Percentiles rank a stretch among this genome's conserved stretches.
phyloP scores from a whole-genome alignment of 2,113 vertebrate species.

The Corydoras sp. region DNA sequence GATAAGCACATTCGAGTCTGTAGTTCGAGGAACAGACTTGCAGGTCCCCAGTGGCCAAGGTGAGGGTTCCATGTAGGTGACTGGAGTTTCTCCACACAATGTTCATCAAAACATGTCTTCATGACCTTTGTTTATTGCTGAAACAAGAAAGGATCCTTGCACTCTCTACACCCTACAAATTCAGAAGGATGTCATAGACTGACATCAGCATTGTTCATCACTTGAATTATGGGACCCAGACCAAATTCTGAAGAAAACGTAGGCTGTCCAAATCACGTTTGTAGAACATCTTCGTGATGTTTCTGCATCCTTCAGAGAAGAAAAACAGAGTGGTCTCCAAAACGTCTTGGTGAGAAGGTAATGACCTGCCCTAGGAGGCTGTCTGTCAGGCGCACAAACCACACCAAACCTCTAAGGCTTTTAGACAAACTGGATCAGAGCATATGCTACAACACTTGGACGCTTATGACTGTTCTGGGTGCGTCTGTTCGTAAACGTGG shows the following conservation, averaged over 20 bases:
- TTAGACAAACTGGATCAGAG: conserved; percentile 13
- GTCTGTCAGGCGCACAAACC: conserved; percentile 11
- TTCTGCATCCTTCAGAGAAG: conserved; percentile 23
- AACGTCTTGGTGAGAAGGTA: conserved; percentile 28
- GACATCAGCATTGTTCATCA: no score
- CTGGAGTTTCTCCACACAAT: no score
- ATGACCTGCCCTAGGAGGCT: conserved; percentile 6
- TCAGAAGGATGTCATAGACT: no score
- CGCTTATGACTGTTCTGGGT: conserved; percentile 3
- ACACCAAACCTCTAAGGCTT: conserved; percentile 17
- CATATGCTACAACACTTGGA: conserved; percentile 18
- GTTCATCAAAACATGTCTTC: no score
- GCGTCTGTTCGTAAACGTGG: conserved; percentile 12
- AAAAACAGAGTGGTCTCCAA: conserved; percentile 32
- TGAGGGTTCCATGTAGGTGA: no score
- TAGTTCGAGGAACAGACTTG: no score
- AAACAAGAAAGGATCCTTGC: no score
- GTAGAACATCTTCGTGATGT: conserved; percentile 26
- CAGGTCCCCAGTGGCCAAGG: no score
- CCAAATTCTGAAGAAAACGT: no score
- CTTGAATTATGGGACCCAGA: not conserved
- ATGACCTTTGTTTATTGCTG: no score
- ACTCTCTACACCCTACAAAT: no score
- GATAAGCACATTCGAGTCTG: no score
- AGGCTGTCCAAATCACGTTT: conserved; percentile 20